Evolutionary conservation across 2,888 invertebrate species (phyloP), one percentile per base, ranked within the genome.

Genomic region (Synergus japonicus): DNA sequence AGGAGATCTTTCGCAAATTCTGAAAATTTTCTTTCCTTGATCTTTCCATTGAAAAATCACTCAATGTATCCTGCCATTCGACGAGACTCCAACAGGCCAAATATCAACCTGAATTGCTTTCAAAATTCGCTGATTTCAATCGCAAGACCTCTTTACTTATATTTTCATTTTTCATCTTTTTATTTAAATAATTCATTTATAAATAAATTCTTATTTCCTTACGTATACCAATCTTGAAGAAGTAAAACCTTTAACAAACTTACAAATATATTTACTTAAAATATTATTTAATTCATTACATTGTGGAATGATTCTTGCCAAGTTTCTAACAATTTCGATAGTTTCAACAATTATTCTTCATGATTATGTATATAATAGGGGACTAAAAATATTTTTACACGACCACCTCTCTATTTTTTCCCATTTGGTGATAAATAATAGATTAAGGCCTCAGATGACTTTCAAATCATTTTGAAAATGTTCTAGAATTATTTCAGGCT

Each of bases 11-110:
- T 9, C 37, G 0, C 13, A 54, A 54, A n/a, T 58, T 41, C 10
- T 54, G n/a, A 49, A 73, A 49, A 73, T n/a, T 58, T 63, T 13
- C 5, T 13, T 63, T 3, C 41, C 73, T 54, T 37, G n/a, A 73
- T 73, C 41, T 54, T 18, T 73, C 37, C 54, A 73, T 13, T 63
- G 12, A 29, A 29, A 63, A 63, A 63, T 63, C 73, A 46, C 12
- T 43, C 69, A n/a, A 54, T 54, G 5, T 54, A 73, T 37, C 54
- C 73, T 73, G 54, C 73, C 73, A 73, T 73, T 73, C 7, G 54
- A 54, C 41, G 37, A 54, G n/a, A 73, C 54, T 73, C 54, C 54
- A 18, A 54, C 18, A 10, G n/a, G 54, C 54, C 54, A 73, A 73
- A 29, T 49, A 22, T 1, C 13, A 13, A 63, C 12, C 13, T 29